Conservation (phyloP, 2,797 vertebrate species). For the Eptatretus atami region DNA sequence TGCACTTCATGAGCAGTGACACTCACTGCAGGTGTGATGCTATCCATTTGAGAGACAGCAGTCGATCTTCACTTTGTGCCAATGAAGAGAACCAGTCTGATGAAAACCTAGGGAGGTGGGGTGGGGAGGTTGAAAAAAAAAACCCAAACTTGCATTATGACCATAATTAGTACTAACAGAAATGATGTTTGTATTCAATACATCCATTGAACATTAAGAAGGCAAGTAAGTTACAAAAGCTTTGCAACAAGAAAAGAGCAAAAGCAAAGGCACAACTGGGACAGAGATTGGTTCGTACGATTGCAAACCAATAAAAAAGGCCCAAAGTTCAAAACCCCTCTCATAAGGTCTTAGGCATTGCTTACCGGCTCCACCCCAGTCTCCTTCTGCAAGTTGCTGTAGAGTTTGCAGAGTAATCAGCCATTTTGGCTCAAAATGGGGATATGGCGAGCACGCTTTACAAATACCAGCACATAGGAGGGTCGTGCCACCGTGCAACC, state of each 20-base stretch:
- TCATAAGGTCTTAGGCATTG: background rate
- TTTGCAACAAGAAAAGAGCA: too few relatives aligned
- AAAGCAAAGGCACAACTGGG: too few relatives aligned
- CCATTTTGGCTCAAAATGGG: constrained; percentile 71
- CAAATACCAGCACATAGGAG: constrained; percentile 62
- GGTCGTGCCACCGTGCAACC: constrained; percentile 66
- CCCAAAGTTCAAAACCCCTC: too few relatives aligned
- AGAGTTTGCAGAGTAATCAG: constrained; percentile 56
- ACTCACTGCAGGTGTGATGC: constrained; percentile 54
- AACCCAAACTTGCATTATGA: too few relatives aligned
- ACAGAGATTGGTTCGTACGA: too few relatives aligned
- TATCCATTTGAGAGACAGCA: constrained; percentile 65
- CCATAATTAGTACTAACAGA: too few relatives aligned
- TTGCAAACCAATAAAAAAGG: too few relatives aligned
- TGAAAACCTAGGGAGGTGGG: constrained; percentile 24
- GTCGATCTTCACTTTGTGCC: constrained; percentile 80
- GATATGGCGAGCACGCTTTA: constrained; percentile 47
- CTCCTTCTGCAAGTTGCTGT: constrained; percentile 46
- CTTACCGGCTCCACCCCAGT: constrained; percentile 52
- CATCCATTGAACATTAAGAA: too few relatives aligned
- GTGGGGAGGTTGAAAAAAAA: background rate
- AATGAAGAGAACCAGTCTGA: constrained; percentile 58
- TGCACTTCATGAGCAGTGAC: background rate
- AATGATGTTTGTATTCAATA: too few relatives aligned
- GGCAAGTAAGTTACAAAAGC: too few relatives aligned